These are phyloP conservation scores for Ephydatia muelleri DNA, from an alignment of 37 sponge, comb jelly and placozoan species.

Conservation along the genomic window DNA sequence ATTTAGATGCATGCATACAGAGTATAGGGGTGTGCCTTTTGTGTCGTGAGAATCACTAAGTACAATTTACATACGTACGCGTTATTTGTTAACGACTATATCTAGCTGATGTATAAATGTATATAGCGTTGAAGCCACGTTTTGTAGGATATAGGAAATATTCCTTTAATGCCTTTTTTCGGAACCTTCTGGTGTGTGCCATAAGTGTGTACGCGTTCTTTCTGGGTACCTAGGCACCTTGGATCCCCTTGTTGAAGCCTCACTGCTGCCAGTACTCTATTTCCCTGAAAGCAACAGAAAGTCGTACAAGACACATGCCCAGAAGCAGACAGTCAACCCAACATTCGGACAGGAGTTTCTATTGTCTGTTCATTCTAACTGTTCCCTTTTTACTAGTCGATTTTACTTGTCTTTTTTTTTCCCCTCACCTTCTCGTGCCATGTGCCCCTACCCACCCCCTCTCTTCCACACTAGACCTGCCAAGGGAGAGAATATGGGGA, in stretches of 20 bases:
- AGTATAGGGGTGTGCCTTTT: no score
- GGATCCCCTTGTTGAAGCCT: constrained; percentile 52
- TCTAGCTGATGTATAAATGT: no score
- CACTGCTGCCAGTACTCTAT: constrained; percentile 12
- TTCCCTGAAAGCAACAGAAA: constrained; percentile 18
- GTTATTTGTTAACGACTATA: no score
- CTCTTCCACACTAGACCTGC: neutral
- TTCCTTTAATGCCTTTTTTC: neutral
- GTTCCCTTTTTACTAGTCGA: neutral
- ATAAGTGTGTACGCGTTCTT: neutral
- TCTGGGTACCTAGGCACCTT: constrained; percentile 33
- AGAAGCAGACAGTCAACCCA: constrained; percentile 54
- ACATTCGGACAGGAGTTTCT: constrained; percentile 39
- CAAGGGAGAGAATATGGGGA: constrained; percentile 1
- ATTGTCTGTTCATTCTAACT: constrained; percentile 59
- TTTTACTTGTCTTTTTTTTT: neutral
- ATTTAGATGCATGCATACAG: no score
- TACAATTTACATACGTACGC: no score
- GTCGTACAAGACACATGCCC: constrained; percentile 17
- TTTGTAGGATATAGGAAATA: neutral
- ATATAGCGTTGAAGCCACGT: neutral
- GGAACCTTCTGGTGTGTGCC: neutral
- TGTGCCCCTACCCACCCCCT: no score
- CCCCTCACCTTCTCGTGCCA: no score
- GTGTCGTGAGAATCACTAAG: no score